A percentile compares a stretch with the other conserved stretches of the same genome.
These are phyloP conservation scores for Buphagus erythrorhynchus DNA, from an alignment of 2,797 vertebrate species.

Conservation along the genomic window DNA sequence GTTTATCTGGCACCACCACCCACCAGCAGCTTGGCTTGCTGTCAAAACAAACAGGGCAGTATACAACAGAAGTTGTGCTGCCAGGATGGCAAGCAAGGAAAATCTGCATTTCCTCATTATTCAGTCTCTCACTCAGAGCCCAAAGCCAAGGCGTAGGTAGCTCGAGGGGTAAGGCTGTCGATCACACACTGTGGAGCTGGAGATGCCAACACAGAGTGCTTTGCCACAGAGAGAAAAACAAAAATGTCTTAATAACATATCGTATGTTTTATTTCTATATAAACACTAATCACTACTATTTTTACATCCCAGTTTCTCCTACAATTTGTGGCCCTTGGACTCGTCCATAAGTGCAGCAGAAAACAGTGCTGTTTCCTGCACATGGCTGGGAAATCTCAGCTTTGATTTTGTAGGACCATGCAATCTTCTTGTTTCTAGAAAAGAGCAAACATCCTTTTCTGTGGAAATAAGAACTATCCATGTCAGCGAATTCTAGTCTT, in stretches of 20 bases:
- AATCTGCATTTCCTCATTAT: not conserved
- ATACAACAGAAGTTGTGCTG: not conserved
- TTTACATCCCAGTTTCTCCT: not conserved
- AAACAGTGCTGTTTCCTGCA: not conserved
- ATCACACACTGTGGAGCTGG: not conserved
- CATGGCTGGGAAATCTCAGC: not conserved
- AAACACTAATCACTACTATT: not conserved
- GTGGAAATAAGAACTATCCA: not conserved
- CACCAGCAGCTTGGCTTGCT: not conserved
- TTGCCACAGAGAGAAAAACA: not conserved
- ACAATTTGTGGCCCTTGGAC: not conserved
- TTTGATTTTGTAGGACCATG: not conserved
- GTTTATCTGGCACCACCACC: conserved; percentile 23
- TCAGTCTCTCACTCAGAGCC: not conserved
- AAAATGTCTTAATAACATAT: not conserved
- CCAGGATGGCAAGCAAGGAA: not conserved
- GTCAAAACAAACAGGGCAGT: conserved; percentile 22
- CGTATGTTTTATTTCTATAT: not conserved
- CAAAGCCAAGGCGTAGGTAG: not conserved
- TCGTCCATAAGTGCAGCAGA: not conserved
- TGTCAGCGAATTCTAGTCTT: not conserved
- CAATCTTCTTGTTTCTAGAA: not conserved
- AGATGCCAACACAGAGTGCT: not conserved
- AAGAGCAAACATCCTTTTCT: not conserved
- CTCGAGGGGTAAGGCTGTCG: not conserved